These are phyloP conservation scores for Neuroterus valhalla DNA, from an alignment of 1,140 invertebrate genomes.

Conservation along the genomic window DNA sequence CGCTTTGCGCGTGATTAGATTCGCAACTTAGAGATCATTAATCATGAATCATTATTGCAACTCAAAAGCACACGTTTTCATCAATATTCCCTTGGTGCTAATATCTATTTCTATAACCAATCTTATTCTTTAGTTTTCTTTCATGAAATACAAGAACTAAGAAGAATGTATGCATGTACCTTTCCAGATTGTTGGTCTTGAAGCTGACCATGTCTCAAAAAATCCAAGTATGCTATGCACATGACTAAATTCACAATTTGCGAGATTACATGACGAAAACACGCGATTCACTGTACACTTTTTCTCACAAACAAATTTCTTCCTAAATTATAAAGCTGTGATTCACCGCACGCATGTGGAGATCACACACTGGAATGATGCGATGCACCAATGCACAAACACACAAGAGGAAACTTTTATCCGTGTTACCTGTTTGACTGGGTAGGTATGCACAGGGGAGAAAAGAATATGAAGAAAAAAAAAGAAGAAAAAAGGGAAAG, in stretches of 20 bases:
- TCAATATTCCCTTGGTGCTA: too few species aligned
- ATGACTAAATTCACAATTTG: background rate
- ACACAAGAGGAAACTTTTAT: constrained; percentile 10
- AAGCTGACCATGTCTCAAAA: constrained; percentile 63
- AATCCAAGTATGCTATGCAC: background rate
- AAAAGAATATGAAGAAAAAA: too few species aligned
- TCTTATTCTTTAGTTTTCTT: background rate
- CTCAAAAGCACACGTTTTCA: too few species aligned
- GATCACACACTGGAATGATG: constrained; percentile 1
- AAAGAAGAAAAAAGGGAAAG: background rate
- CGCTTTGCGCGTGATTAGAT: too few species aligned
- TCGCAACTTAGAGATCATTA: too few species aligned
- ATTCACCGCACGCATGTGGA: constrained; percentile 19
- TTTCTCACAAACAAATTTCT: constrained; percentile 31
- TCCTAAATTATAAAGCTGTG: constrained; percentile 29
- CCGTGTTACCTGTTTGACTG: constrained; percentile 24
- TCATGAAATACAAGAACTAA: too few species aligned
- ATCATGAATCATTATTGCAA: too few species aligned
- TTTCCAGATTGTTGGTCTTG: constrained; percentile 60
- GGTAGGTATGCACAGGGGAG: background rate
- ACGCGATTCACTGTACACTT: background rate
- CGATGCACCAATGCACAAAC: constrained; percentile 11
- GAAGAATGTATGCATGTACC: constrained; percentile 44
- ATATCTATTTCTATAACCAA: too few species aligned
- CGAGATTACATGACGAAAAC: background rate